These are phyloP conservation scores for Chymomyza caudatula DNA, from an alignment of 2,888 invertebrate genomes.

Conservation along the genomic window DNA sequence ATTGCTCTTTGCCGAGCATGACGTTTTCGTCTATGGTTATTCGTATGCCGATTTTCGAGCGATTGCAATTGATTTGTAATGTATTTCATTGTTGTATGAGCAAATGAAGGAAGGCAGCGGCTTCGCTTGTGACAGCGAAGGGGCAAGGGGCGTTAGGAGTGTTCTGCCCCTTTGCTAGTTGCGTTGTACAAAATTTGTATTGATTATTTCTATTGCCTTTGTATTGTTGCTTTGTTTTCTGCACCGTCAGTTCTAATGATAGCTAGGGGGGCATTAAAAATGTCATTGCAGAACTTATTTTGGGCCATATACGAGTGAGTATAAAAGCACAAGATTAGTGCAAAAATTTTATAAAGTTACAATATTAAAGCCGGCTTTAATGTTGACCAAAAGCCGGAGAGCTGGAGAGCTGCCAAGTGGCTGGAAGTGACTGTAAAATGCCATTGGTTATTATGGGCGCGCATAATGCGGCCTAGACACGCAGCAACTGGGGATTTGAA, in stretches of 20 bases:
- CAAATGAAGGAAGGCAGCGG: background rate
- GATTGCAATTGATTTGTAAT: slow-evolving; percentile 73
- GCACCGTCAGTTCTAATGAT: slow-evolving; percentile 49
- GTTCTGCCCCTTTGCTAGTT: slow-evolving; percentile 1
- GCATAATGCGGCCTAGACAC: slow-evolving; percentile 54
- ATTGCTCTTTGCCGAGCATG: background rate
- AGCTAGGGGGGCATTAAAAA: slow-evolving; percentile 70
- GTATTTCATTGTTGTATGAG: slow-evolving; percentile 64
- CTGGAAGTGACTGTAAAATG: slow-evolving; percentile 2
- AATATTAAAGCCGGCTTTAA: slow-evolving; percentile 4
- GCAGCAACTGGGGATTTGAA: slow-evolving; percentile 47
- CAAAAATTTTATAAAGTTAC: background rate
- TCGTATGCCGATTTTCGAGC: slow-evolving; percentile 70
- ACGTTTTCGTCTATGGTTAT: slow-evolving; percentile 60
- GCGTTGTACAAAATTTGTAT: slow-evolving; percentile 65
- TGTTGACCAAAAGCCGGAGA: background rate
- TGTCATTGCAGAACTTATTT: slow-evolving; percentile 54
- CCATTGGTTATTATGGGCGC: slow-evolving; percentile 6
- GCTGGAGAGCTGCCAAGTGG: background rate
- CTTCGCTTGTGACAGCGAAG: background rate
- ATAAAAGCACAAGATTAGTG: background rate
- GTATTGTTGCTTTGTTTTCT: slow-evolving; percentile 58
- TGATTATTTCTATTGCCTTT: slow-evolving; percentile 72
- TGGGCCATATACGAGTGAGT: slow-evolving; percentile 1
- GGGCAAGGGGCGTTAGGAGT: background rate